Evolutionary conservation across 2,888 invertebrate species (phyloP), one percentile per base, ranked within the genome.

Genomic region (Drosophila neutralis): DNA sequence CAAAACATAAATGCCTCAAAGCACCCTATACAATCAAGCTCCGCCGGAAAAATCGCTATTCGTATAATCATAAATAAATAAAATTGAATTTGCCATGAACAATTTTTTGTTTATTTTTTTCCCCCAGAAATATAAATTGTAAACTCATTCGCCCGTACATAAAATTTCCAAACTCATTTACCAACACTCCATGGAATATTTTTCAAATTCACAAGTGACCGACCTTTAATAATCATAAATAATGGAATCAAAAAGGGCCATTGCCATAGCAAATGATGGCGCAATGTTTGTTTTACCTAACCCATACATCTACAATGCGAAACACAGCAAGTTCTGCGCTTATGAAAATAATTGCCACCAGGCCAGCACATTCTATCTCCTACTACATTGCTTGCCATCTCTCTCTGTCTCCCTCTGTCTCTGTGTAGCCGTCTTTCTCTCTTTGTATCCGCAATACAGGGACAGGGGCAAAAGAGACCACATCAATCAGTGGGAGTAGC

Each of bases 21-120:
- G 52, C 35, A 56, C 69, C 51, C 66, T 42, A 42, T 48, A 56
- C 58, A 64, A 54, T 15, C 6, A 24, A 49, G 24, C 27, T 10
- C 51, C 61, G 35, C 33, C n/a, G 56, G 81, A 73, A 78, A 79
- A 84, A 82, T 85, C 76, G 76, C 73, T 74, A 78, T 72, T 89
- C 88, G 78, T 76, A 82, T 87, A 82, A 85, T 85, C 83, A 87
- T 89, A 86, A 86, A 86, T 89, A 86, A 89, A 89, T 85, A 87
- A 86, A 86, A 89, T 86, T 80, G 90, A 80, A 80, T 89, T 87
- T 67, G 49, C 80, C 69, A 78, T 76, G 76, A 89, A 87, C 68
- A 69, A 73, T 77, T 72, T 69, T 52, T 36, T 31, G 31, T 52
- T 48, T 45, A 8, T 38, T n/a, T 36, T 15, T n/a, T 18, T 27